Percentiles rank a stretch among this genome's conserved stretches.
These are phyloP conservation scores for Chiridota heheva DNA, from an alignment of 35 echinoderm and acorn worm genomes.

Conservation along the genomic window DNA sequence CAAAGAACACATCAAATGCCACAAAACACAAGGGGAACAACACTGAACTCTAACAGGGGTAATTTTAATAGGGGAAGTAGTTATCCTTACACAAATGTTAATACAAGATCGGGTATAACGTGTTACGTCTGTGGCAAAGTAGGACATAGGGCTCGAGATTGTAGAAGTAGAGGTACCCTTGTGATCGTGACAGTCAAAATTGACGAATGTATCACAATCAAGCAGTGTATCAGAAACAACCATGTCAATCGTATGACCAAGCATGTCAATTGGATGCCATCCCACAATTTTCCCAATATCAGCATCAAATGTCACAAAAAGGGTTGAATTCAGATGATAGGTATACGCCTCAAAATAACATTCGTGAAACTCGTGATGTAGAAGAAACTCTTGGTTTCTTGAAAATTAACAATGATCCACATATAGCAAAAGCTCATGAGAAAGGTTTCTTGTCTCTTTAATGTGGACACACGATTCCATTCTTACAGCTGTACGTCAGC, in stretches of 20 bases:
- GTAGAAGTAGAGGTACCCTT: background rate
- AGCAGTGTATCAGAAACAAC: background rate
- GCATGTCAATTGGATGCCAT: no score
- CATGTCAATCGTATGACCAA: no score
- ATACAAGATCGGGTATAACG: background rate
- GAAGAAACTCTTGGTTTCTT: background rate
- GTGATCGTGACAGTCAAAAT: background rate
- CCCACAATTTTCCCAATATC: no score
- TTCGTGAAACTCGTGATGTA: background rate
- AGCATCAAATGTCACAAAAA: no score
- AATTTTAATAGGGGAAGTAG: background rate
- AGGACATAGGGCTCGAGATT: conserved; percentile 12
- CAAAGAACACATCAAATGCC: background rate
- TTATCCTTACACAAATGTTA: background rate
- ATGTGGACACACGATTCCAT: conserved; percentile 17
- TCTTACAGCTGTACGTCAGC: background rate
- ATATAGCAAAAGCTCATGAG: background rate
- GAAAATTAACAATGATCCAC: background rate
- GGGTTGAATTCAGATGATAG: background rate
- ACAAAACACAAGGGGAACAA: background rate
- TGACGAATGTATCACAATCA: no score
- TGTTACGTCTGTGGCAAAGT: conserved; percentile 1
- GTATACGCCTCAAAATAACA: background rate
- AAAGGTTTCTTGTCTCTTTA: conserved; percentile 6
- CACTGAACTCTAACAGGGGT: background rate